A percentile compares a stretch with the other conserved stretches of the same genome.
Evolutionary conservation across 2,888 invertebrate species (phyloP).

Genomic region (Odontocerum albicorne): DNA sequence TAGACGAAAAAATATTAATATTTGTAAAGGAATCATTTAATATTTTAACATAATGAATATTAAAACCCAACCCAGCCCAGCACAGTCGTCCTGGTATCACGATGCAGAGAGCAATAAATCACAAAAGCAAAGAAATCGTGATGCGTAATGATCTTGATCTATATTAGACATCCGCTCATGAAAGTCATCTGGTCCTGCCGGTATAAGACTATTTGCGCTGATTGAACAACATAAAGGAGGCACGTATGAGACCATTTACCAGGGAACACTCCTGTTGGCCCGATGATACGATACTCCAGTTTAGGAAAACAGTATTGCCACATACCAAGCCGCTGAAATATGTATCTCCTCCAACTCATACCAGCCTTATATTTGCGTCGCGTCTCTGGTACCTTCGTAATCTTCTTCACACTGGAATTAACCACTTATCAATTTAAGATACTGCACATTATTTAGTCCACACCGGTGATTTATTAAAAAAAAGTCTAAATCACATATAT

Average conservation of each 20-base stretch:
- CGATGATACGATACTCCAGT: slow-evolving; percentile 3
- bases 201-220: slow-evolving; percentile 32
- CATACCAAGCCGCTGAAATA: slow-evolving; percentile 13
- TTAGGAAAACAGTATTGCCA: slow-evolving; percentile 23
- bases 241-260: slow-evolving; percentile 31
- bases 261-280: slow-evolving; percentile 7
- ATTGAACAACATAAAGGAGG: slow-evolving; percentile 33
- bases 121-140: slow-evolving; percentile 24
- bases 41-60: slow-evolving; percentile 7
- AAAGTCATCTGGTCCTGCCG: slow-evolving; percentile 31
- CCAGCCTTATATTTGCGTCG: not conserved
- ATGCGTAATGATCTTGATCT: slow-evolving; percentile 32
- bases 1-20: too few relatives aligned
- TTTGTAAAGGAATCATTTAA: too few relatives aligned
- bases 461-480: too few relatives aligned
- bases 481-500: too few relatives aligned
- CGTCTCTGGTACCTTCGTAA: not conserved
- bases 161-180: slow-evolving; percentile 34
- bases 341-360: slow-evolving; percentile 1
- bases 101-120: slow-evolving; percentile 20
- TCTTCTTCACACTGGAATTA: slow-evolving; percentile 1
- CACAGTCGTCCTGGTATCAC: not conserved
- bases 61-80: not conserved
- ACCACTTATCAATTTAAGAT: slow-evolving; percentile 1
- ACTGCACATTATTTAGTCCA: too few relatives aligned